A percentile compares a stretch with the other conserved stretches of the same genome.
Evolutionary conservation across 37 sponge, comb jelly and placozoan genomes (phyloP).

Genomic region (Spongia lamella): DNA sequence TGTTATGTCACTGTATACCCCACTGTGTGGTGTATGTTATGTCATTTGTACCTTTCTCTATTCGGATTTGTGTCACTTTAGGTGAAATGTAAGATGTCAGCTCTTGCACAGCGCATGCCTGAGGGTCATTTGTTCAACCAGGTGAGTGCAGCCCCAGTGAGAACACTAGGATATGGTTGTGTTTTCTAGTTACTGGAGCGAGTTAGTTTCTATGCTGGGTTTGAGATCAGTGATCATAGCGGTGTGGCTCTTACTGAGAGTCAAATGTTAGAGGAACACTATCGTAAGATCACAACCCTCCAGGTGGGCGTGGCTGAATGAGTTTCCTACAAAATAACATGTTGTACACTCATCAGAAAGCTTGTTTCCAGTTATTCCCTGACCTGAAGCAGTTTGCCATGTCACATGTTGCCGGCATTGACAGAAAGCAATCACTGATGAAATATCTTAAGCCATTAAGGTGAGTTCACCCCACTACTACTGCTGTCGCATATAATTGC

Average conservation of each 20-base stretch:
- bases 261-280: slow-evolving; percentile 79
- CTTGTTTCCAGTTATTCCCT: slow-evolving; percentile 80
- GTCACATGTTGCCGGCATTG: slow-evolving; percentile 89
- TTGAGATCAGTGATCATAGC: slow-evolving; percentile 91
- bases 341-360: slow-evolving; percentile 53
- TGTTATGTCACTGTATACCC: neutral
- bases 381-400: slow-evolving; percentile 83
- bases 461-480: slow-evolving; percentile 10
- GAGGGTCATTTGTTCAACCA: slow-evolving; percentile 90
- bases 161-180: no score
- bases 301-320: slow-evolving; percentile 28
- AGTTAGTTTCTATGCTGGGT: slow-evolving; percentile 89
- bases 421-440: slow-evolving; percentile 69
- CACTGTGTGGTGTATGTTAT: no score
- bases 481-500: neutral
- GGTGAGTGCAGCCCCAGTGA: no score
- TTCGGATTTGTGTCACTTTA: neutral
- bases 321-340: neutral
- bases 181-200: slow-evolving; percentile 83
- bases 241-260: slow-evolving; percentile 84
- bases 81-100: slow-evolving; percentile 65
- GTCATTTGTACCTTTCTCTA: neutral
- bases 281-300: slow-evolving; percentile 72
- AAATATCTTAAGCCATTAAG: slow-evolving; percentile 70
- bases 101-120: slow-evolving; percentile 44